Evolutionary conservation across 2,113 vertebrate genomes (phyloP), one percentile per base, ranked within the genome.

Genomic region (Sturnira hondurensis): DNA sequence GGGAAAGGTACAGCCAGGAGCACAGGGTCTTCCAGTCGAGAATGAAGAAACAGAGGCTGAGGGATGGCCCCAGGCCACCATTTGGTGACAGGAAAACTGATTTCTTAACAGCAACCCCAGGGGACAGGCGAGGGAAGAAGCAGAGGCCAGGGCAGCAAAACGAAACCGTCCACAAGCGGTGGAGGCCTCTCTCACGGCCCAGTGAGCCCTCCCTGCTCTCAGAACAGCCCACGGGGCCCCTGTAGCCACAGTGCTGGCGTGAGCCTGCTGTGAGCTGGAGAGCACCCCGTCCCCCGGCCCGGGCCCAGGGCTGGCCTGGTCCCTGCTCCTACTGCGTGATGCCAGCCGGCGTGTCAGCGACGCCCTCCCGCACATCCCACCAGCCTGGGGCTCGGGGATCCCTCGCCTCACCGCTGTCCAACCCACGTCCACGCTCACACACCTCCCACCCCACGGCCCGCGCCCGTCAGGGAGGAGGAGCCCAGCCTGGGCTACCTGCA

Each of bases 341-440:
- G 2, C 19, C 43, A 28, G 83, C 28, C 43, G 36, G 5, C 1
- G 43, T 0, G 0, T 15, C 47, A 5, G 38, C 9, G 7, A 24
- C 52, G 50, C 67, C 31, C 20, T 33, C 86, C 82, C 3, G 38
- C 4, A 12, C 26, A 17, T 1, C 33, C 33, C 26, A 10, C 8
- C 8, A 67, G 70, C 28, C 58, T 12, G 5, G 10, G 4, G 33
- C 31, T 4, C 5, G 24, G 41, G 6, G 54, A 17, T 8, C 38
- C 80, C n/a, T 58, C 36, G 13, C 4, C n/a, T 58, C 36, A 16
- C 4, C 11, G 41, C 43, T 0, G 41, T 0, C 28, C 7, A 1
- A 6, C 4, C n/a, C 43, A 0, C 0, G 1, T 15, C n/a, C 13
- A 33, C 12, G 6, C 7, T 15, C 36, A 22, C 11, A 1, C 20